Evolutionary conservation across 2,888 invertebrate species (phyloP), one percentile per base, ranked within the genome.

Genomic region (Liodrosophila aerea): DNA sequence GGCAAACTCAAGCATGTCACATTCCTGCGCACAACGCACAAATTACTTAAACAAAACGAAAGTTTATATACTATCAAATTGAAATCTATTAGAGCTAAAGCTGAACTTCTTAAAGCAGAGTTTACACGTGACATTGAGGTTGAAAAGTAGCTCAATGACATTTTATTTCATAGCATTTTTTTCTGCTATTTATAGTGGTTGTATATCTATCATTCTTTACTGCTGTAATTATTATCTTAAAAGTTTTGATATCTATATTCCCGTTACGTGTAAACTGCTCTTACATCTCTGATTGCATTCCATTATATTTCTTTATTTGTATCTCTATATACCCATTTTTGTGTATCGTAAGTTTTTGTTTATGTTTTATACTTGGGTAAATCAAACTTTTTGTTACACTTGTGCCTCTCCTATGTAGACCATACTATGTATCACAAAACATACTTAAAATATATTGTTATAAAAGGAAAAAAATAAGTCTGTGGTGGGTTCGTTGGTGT

Each of bases 21-120:
- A 78, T 78, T 78, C 78, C 85, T 80, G 74, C 65, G 71, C 71
- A 57, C 60, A 61, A 74, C 71, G 83, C 85, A 75, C 80, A 68
- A 76, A 62, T 69, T 83, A 78, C 78, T 85, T 85, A 78, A 85
- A 49, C 7, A 11, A 50, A 52, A 31, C 9, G n/a, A 33, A 33
- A 15, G 7, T 11, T 12, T 33, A 12, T n/a, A 18, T 22, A 29
- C 16, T 31, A 27, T 15, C 4, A 31, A 47, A 43, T 61, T 33
- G 46, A 52, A 65, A 37, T 71, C 49, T 33, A 44, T 11, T 40
- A 41, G 40, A 54, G 51, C 47, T 49, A 51, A 39, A 34, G 16
- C 9, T 33, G 13, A 12, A 43, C n/a, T 31, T 8, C 18, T 33
- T 11, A 58, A 22, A 44, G 4, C 41, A 31, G n/a, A 29, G 49